Evolutionary conservation across 2,888 invertebrate species (phyloP).

Genomic region (Protonemura montana): DNA sequence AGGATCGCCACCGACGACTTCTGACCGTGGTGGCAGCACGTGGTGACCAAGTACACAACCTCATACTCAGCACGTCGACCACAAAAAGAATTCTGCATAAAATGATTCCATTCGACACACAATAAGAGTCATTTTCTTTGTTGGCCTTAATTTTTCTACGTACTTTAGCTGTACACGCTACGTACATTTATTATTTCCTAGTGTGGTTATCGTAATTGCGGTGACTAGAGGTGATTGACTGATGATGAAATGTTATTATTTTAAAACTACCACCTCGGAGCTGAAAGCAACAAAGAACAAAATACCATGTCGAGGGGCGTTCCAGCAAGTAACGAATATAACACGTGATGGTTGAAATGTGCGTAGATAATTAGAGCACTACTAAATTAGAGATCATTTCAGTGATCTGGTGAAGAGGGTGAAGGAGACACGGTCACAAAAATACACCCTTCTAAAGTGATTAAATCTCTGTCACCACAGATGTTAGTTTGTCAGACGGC

Average conservation of each 20-base stretch:
- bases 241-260: neutral
- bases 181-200: neutral
- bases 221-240: neutral
- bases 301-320: neutral
- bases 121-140: neutral
- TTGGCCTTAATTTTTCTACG: neutral
- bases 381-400: neutral
- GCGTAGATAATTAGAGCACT: neutral
- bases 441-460: neutral
- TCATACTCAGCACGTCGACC: neutral
- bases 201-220: neutral
- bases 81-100: neutral
- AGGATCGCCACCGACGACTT: neutral
- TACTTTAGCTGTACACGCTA: neutral
- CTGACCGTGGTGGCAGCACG: neutral
- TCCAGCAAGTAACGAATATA: neutral
- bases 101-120: neutral
- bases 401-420: neutral
- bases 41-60: neutral
- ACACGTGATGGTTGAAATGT: neutral
- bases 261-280: neutral
- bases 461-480: neutral
- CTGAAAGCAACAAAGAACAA: neutral
- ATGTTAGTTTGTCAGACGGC: neutral
- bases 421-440: neutral